Conservation (phyloP, 2,113 vertebrate genomes). For the Anthoscopus minutus region DNA sequence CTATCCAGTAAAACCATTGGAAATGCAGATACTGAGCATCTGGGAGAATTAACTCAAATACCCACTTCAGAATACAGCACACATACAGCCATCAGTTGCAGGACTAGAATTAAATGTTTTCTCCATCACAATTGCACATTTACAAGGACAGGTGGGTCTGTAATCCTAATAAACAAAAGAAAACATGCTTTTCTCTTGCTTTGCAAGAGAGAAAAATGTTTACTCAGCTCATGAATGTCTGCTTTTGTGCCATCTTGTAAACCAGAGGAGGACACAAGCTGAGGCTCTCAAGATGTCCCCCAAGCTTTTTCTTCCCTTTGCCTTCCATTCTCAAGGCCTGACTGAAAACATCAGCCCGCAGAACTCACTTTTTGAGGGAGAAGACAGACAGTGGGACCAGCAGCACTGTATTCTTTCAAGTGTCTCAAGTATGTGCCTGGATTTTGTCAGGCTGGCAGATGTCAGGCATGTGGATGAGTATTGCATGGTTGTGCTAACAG, state of each 20-base stretch:
- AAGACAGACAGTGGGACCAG: neutral
- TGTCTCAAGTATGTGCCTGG: neutral
- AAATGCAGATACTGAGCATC: neutral
- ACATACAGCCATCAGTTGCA: neutral
- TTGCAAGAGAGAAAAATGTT: neutral
- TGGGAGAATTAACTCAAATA: slow-evolving; percentile 33
- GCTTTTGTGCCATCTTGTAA: neutral
- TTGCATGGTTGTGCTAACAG: neutral
- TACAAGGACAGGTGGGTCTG: neutral
- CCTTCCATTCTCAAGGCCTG: neutral
- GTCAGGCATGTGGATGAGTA: neutral
- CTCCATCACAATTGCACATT: neutral
- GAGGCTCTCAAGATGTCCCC: neutral
- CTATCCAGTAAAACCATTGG: slow-evolving; percentile 21
- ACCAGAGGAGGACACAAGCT: neutral
- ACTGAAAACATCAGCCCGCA: neutral
- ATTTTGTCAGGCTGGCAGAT: slow-evolving; percentile 17
- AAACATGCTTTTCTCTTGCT: no score
- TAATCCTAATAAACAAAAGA: neutral
- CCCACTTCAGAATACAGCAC: neutral
- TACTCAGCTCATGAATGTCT: neutral
- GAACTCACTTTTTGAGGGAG: neutral
- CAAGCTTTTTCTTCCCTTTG: neutral
- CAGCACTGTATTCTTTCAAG: neutral
- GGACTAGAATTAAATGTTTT: neutral